Base-by-base conservation (phyloP, 2,888 invertebrate species). In the Erebia palarica region DNA sequence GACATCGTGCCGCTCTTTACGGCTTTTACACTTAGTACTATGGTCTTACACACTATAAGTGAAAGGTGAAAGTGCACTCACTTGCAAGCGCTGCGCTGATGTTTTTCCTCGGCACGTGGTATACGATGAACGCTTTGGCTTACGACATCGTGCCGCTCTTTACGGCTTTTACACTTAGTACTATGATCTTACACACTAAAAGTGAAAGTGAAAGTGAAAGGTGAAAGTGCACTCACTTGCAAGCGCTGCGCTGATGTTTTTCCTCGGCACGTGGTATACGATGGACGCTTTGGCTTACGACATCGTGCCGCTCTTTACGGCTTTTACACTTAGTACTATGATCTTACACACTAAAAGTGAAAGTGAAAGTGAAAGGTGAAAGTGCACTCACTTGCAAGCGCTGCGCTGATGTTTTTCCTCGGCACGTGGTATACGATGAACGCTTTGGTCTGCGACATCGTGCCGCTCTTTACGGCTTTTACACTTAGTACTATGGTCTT, bases 31-130 rank as follows among this genome's bases (percentile, higher is more conserved):
- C n/a, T n/a, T n/a, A n/a, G n/a, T n/a, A n/a, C n/a, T n/a, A n/a
- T n/a, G n/a, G n/a, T n/a, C n/a, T n/a, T n/a, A n/a, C n/a, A n/a
- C n/a, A n/a, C n/a, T 36, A n/a, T 42, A 36, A 14, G 27, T 36
- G n/a, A n/a, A n/a, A n/a, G n/a, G n/a, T n/a, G 4, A 74, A 27
- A 27, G 2, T 27, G 4, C 27, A 27, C 76, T 76, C 59, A 76
- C 76, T 73, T 9, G 60, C 65, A 1, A 75, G 16, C 3, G 74
- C 74, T 7, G 55, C 27, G 14, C 68, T 71, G 21, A 76, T 73
- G 5, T 86, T 84, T 71, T 83, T 86, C 49, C 76, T 73, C 0
- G 88, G 87, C 36, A 88, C 77, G 3, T 80, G 77, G 72, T 76
- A 87, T 0, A 65, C 67, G 3, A 70, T 21, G 0, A 84, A 69